Percentiles rank a stretch among this genome's conserved stretches.
Evolutionary conservation across 2,888 invertebrate species (phyloP).

Genomic region (Arctia plantaginis): DNA sequence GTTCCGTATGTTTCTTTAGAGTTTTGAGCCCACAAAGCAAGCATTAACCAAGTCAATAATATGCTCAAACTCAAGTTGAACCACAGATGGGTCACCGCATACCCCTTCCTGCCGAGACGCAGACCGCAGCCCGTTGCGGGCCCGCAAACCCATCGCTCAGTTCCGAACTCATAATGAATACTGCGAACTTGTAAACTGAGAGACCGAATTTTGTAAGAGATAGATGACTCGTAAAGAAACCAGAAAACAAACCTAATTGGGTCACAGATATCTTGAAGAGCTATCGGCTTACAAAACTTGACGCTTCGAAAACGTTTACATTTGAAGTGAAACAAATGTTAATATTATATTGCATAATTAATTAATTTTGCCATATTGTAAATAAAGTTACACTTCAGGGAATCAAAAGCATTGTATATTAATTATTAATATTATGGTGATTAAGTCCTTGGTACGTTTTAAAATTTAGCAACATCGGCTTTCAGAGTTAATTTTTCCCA

Average conservation of each 20-base stretch:
- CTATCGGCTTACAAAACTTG: neutral
- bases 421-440: too few relatives aligned
- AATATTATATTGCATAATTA: neutral
- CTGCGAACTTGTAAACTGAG: constrained; percentile 3
- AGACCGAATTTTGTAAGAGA: neutral
- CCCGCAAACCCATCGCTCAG: neutral
- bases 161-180: constrained; percentile 11
- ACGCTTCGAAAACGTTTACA: neutral
- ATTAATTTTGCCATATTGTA: neutral
- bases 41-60: neutral
- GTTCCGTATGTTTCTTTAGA: neutral
- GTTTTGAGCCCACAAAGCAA: neutral
- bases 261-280: neutral
- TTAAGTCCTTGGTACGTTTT: too few relatives aligned
- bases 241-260: neutral
- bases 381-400: neutral
- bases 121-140: neutral
- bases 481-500: too few relatives aligned
- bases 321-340: neutral
- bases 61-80: constrained; percentile 7
- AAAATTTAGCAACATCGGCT: too few relatives aligned
- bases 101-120: neutral
- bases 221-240: neutral
- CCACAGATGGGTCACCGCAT: constrained; percentile 9
- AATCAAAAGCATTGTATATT: too few relatives aligned